phyloP scores from a whole-genome alignment of 2,797 vertebrate species.

The Ptychadena robeensis region DNA sequence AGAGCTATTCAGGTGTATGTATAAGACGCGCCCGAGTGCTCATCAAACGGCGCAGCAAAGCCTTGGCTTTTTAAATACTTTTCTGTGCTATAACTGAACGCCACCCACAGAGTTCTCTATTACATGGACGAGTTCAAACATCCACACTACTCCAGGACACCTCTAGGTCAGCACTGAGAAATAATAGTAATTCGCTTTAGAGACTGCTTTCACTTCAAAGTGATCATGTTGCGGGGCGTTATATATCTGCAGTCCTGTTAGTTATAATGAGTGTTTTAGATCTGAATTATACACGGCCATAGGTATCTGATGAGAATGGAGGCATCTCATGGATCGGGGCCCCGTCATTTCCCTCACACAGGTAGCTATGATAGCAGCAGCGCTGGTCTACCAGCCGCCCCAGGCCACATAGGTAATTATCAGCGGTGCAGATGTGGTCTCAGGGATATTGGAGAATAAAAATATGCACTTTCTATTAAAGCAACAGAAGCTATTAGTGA shows the following conservation, averaged over 20 bases:
- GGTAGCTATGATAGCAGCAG: neutral
- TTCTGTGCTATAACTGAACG: too few relatives aligned
- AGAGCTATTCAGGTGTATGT: too few relatives aligned
- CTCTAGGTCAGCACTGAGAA: neutral
- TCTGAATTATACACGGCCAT: slow-evolving; percentile 32
- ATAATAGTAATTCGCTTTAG: slow-evolving; percentile 24
- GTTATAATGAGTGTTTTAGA: too few relatives aligned
- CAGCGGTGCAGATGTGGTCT: slow-evolving; percentile 30
- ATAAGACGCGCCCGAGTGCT: too few relatives aligned
- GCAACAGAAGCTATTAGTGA: slow-evolving; percentile 34
- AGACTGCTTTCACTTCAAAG: neutral
- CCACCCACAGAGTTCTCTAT: too few relatives aligned
- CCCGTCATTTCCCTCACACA: neutral
- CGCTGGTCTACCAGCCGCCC: neutral
- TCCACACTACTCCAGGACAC: neutral
- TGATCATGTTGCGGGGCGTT: neutral
- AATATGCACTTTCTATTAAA: slow-evolving; percentile 43
- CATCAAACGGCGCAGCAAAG: too few relatives aligned
- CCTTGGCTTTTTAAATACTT: too few relatives aligned
- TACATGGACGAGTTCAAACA: neutral
- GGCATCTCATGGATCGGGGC: neutral
- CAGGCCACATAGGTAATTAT: slow-evolving; percentile 50
- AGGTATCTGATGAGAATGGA: slow-evolving; percentile 9
- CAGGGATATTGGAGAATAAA: slow-evolving; percentile 47
- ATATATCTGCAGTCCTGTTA: slow-evolving; percentile 9